These are phyloP conservation scores for Propithecus deckenii DNA, from an alignment of 2,797 vertebrate species.

Conservation along the genomic window DNA sequence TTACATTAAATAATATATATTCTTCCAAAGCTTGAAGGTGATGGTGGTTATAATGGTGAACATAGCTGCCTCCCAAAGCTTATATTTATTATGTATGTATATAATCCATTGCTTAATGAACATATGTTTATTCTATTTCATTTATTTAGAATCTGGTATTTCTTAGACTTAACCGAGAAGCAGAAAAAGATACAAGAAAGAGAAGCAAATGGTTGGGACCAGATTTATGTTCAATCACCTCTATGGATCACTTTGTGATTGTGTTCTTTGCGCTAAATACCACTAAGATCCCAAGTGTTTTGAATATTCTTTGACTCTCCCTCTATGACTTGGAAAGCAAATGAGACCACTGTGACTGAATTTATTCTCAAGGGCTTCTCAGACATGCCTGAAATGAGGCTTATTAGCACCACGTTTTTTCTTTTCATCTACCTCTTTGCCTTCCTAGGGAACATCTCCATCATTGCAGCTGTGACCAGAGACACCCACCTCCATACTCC, in stretches of 20 bases:
- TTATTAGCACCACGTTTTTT: not conserved
- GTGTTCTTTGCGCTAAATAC: not conserved
- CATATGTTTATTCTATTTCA: not conserved
- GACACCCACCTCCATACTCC: not conserved
- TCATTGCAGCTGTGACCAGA: not conserved
- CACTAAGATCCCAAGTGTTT: not conserved
- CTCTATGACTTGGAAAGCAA: not conserved
- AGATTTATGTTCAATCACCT: not conserved
- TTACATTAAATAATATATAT: not conserved
- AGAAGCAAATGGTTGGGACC: not conserved
- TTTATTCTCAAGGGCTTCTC: conserved; percentile 60
- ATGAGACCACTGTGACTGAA: not conserved
- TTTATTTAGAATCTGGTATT: not conserved
- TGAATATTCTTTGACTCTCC: not conserved
- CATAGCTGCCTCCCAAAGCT: not conserved
- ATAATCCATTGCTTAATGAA: not conserved
- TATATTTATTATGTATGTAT: not conserved
- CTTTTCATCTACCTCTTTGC: conserved; percentile 37
- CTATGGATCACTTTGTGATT: not conserved
- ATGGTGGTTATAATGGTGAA: too few species aligned
- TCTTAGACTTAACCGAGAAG: not conserved
- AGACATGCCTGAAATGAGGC: not conserved
- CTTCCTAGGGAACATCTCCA: conserved; percentile 31
- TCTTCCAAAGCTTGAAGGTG: not conserved
- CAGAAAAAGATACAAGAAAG: not conserved